Base-by-base conservation (phyloP, 2,888 invertebrate species). In the Tenthredo scrophulariae region DNA sequence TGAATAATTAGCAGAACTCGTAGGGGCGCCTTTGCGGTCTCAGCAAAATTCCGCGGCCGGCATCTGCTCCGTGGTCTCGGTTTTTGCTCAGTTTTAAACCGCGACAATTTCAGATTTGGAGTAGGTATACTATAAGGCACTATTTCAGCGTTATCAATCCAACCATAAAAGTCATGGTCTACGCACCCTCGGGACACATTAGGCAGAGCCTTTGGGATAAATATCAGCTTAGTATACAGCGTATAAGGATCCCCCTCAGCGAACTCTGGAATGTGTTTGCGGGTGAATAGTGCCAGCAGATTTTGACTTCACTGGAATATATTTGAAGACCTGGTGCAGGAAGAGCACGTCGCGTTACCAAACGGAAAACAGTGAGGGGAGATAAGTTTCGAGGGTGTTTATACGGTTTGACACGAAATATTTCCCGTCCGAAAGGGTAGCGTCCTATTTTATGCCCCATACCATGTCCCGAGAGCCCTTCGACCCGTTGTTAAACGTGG, bases 181-280 rank as follows among this genome's bases (percentile, higher is more conserved):
- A n/a, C 58, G 33, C 80, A 80, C 80, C 80, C 80, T 50, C 22
- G 80, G 80, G 80, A 62, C 40, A 22, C 80, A 80, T 80, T 80
- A 80, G 80, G 40, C 80, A 40, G 62, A 58, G 58, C 80, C 40
- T 80, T 80, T 40, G 80, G 80, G 80, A 62, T 58, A 80, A 80
- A 80, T 80, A 80, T 80, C 80, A 80, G 80, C 80, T 80, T 58
- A 80, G 80, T 80, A 80, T 62, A 62, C 80, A 80, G 62, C 62
- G 40, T 7, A 40, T 62, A 50, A 58, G 33, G n/a, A 13, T 29
- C 29, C 29, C 46, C 50, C 37, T n/a, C 15, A 22, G 50, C 62
- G 9, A 80, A 62, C 80, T 40, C 58, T 15, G 80, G 50, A 80
- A 80, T 80, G 80, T 80, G 80, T 80, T 80, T 58, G 80, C 58